phyloP scores from a whole-genome alignment of 2,113 vertebrate species.

The Oncorhynchus kisutch region DNA sequence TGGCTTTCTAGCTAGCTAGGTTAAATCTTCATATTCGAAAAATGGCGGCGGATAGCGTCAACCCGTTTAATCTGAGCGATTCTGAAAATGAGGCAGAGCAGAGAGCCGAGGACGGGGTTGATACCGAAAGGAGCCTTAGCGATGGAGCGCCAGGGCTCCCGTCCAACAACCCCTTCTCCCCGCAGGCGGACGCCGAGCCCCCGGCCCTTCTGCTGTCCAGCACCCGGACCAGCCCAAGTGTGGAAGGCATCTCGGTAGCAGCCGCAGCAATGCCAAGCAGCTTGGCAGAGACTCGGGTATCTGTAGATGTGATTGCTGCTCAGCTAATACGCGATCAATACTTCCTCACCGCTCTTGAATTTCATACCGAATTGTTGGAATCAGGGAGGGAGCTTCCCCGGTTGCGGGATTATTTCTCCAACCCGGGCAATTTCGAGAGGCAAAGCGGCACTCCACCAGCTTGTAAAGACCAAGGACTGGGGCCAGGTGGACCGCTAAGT shows the following conservation, averaged over 20 bases:
- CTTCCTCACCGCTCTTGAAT: constrained; percentile 92
- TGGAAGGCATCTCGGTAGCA: constrained; percentile 60
- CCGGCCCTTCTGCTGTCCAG: constrained; percentile 63
- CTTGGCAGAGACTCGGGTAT: constrained; percentile 76
- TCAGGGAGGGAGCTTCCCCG: constrained; percentile 92
- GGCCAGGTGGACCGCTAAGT: constrained; percentile 77
- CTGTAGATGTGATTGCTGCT: constrained; percentile 87
- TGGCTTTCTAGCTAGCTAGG: constrained; percentile 29
- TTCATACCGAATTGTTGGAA: constrained; percentile 92
- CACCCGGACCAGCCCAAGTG: constrained; percentile 70
- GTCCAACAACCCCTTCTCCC: constrained; percentile 74
- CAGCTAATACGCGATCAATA: constrained; percentile 93
- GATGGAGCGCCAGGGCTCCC: constrained; percentile 69
- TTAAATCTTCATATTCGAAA: constrained; percentile 55
- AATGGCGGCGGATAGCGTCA: constrained; percentile 83
- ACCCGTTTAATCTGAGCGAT: constrained; percentile 91
- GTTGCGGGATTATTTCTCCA: constrained; percentile 95
- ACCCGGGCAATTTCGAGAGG: constrained; percentile 96
- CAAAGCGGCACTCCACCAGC: constrained; percentile 86
- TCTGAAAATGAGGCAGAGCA: constrained; percentile 88
- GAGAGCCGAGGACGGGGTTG: constrained; percentile 65
- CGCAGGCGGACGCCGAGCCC: constrained; percentile 71
- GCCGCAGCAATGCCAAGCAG: constrained; percentile 58
- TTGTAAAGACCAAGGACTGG: constrained; percentile 76
- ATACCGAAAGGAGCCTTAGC: constrained; percentile 67